Percentiles rank a stretch among this genome's conserved stretches.
phyloP scores from a whole-genome alignment of 1,140 invertebrate genomes.

The Popillia japonica region DNA sequence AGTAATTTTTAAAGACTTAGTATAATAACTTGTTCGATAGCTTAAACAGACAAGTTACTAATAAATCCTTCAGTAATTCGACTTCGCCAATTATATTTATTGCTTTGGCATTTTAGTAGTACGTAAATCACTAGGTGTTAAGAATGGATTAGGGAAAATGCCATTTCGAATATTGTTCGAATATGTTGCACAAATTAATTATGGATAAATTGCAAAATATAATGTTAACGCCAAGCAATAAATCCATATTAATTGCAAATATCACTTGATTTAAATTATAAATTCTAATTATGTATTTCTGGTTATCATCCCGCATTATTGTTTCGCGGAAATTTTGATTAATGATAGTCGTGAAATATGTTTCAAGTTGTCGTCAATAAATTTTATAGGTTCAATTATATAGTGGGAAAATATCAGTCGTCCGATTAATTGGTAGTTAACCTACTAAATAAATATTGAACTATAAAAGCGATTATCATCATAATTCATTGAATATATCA shows the following conservation, averaged over 20 bases:
- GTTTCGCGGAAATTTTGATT: not conserved
- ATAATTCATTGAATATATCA: no score
- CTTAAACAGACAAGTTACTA: not conserved
- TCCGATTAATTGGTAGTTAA: no score
- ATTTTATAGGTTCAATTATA: no score
- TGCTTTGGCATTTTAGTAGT: not conserved
- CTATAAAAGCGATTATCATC: no score
- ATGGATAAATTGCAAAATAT: not conserved
- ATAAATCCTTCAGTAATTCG: not conserved
- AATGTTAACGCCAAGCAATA: not conserved
- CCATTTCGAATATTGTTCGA: not conserved
- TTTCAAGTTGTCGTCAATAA: not conserved
- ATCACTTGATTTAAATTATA: not conserved
- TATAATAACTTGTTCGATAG: not conserved
- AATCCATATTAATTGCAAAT: not conserved
- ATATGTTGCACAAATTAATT: not conserved
- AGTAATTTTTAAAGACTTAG: not conserved
- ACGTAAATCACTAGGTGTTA: not conserved
- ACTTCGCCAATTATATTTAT: not conserved
- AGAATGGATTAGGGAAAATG: not conserved
- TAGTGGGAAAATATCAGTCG: no score
- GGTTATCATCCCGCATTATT: not conserved
- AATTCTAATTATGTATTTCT: not conserved
- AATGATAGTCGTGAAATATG: not conserved
- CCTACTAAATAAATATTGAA: no score